Evolutionary conservation across 2,797 vertebrate genomes (phyloP).

Genomic region (Cyprinodon diabolis): DNA sequence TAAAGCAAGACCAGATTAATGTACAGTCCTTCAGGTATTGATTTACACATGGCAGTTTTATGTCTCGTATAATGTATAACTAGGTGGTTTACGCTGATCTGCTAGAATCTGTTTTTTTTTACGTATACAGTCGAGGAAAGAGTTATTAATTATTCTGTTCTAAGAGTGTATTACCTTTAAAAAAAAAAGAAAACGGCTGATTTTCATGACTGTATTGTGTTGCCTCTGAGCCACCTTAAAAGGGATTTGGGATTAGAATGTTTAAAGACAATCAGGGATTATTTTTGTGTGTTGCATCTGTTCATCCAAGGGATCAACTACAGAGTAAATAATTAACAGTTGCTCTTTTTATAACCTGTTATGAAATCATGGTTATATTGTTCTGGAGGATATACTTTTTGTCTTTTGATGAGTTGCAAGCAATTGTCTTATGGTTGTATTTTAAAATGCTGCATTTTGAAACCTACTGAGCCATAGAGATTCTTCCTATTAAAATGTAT

Average conservation of each 20-base stretch:
- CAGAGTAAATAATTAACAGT: neutral
- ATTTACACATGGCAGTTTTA: neutral
- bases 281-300: neutral
- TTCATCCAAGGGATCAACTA: neutral
- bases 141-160: no score
- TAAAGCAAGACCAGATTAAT: slow-evolving; percentile 24
- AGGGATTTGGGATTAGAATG: neutral
- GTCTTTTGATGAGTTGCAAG: neutral
- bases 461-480: neutral
- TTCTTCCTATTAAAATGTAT: neutral
- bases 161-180: no score
- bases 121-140: no score
- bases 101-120: neutral
- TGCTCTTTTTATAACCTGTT: neutral
- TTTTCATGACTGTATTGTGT: no score
- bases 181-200: no score
- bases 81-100: neutral
- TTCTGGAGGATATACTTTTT: neutral
- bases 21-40: neutral
- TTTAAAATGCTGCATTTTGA: neutral
- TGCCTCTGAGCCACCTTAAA: neutral
- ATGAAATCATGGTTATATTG: neutral
- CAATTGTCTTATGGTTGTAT: neutral
- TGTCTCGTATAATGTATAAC: slow-evolving; percentile 5
- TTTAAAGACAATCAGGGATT: neutral